Percentiles rank a stretch among this genome's conserved stretches.
phyloP scores from a whole-genome alignment of 2,888 invertebrate genomes.

The Alviniconcha strummeri region DNA sequence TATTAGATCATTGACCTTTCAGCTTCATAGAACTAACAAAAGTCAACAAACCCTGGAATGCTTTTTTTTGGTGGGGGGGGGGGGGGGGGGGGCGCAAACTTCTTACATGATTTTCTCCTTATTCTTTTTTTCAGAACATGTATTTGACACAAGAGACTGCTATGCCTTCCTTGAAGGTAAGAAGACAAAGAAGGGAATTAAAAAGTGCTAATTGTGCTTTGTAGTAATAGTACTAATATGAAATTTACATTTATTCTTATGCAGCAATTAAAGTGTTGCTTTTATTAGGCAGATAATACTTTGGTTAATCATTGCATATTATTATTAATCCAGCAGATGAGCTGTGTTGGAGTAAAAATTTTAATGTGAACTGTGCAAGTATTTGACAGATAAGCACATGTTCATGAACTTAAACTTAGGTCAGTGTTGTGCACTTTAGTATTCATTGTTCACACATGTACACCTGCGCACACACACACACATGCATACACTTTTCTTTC shows the following conservation, averaged over 20 bases:
- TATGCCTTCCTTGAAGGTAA: slow-evolving; percentile 88
- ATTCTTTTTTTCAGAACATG: slow-evolving; percentile 76
- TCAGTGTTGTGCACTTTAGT: too few relatives aligned
- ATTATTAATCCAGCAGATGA: not conserved
- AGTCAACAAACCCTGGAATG: too few relatives aligned
- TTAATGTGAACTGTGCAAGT: too few relatives aligned
- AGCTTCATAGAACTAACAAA: too few relatives aligned
- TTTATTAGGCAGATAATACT: not conserved
- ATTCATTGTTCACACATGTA: not conserved
- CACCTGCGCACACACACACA: slow-evolving; percentile 5
- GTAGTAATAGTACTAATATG: not conserved
- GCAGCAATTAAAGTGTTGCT: not conserved
- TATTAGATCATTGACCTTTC: too few relatives aligned
- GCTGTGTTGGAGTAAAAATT: too few relatives aligned
- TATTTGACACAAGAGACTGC: slow-evolving; percentile 85
- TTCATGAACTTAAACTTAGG: too few relatives aligned
- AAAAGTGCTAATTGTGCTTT: not conserved
- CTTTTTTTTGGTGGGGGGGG: too few relatives aligned
- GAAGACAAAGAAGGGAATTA: not conserved
- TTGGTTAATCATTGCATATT: not conserved
- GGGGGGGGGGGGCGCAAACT: too few relatives aligned
- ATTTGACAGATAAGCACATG: too few relatives aligned
- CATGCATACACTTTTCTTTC: not conserved
- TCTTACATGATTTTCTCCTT: too few relatives aligned
- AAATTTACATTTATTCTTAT: not conserved